Conservation (phyloP, 2,888 invertebrate species). For the Leptinotarsa juncta region DNA sequence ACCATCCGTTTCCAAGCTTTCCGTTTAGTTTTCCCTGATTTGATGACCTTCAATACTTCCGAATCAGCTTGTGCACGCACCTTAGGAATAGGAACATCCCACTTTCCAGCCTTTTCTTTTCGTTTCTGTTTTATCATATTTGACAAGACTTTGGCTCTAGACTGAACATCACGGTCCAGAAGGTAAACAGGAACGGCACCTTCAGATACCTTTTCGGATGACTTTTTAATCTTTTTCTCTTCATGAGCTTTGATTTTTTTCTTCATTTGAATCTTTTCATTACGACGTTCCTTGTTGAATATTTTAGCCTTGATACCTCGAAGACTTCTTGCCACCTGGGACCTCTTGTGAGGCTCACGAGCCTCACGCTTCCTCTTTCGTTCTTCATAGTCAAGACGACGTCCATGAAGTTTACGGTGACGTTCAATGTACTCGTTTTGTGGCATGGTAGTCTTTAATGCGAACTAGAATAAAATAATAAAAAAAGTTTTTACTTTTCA, state of each 20-base stretch:
- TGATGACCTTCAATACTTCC: conserved; percentile 94
- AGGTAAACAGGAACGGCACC: conserved; percentile 96
- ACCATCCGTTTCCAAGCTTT: conserved; percentile 99
- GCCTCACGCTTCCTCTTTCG: conserved; percentile 95
- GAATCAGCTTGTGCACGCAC: conserved; percentile 96
- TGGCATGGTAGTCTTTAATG: conserved; percentile 76
- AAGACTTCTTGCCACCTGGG: conserved; percentile 90
- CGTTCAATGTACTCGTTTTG: conserved; percentile 99
- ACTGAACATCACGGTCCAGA: conserved; percentile 96
- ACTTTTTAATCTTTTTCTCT: conserved; percentile 89
- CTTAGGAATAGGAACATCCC: conserved; percentile 99
- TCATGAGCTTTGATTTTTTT: conserved; percentile 98
- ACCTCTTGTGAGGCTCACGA: conserved; percentile 90
- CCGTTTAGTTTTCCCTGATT: conserved; percentile 90
- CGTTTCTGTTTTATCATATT: conserved; percentile 99
- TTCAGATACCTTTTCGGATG: conserved; percentile 84
- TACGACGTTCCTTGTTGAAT: conserved; percentile 94
- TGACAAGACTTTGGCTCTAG: conserved; percentile 93
- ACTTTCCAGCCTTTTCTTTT: conserved; percentile 99
- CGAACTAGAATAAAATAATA: conserved; percentile 46
- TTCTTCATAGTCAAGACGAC: conserved; percentile 97
- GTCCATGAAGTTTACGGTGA: conserved; percentile 95
- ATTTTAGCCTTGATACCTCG: conserved; percentile 98
- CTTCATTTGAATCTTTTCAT: conserved; percentile 99
- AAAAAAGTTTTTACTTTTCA: conserved; percentile 36